Percentiles rank a stretch among this genome's conserved stretches.
Conservation (phyloP, 2,888 invertebrate genomes). For the Nephrotoma appendiculata region DNA sequence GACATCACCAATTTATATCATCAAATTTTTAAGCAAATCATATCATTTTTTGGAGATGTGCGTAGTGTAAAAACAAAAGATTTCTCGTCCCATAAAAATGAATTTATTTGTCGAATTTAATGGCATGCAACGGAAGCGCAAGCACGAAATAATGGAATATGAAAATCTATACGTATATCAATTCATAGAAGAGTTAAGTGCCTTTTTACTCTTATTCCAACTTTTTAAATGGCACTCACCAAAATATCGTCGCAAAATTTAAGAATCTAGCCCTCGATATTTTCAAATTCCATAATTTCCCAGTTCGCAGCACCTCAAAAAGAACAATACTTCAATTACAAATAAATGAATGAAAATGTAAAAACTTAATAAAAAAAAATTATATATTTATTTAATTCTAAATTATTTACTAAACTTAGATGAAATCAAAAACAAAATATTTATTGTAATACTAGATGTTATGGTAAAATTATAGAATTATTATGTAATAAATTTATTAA, state of each 20-base stretch:
- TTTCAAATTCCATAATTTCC: background rate
- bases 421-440: background rate
- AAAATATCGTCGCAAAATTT: background rate
- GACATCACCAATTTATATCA: too few species aligned
- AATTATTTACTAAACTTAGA: background rate
- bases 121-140: too few species aligned
- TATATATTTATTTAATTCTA: background rate
- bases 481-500: background rate
- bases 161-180: too few species aligned
- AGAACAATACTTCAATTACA: background rate
- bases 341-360: background rate
- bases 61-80: background rate
- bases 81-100: too few species aligned
- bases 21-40: background rate
- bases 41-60: background rate
- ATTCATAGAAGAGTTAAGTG: background rate
- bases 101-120: too few species aligned
- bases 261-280: background rate
- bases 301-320: background rate
- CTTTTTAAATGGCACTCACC: background rate
- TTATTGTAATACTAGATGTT: background rate
- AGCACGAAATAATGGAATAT: too few species aligned
- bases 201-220: background rate
- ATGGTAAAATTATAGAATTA: background rate
- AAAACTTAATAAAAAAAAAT: background rate